Base-by-base conservation (phyloP, 2,113 vertebrate genomes). In the Dipodomys ordii region DNA sequence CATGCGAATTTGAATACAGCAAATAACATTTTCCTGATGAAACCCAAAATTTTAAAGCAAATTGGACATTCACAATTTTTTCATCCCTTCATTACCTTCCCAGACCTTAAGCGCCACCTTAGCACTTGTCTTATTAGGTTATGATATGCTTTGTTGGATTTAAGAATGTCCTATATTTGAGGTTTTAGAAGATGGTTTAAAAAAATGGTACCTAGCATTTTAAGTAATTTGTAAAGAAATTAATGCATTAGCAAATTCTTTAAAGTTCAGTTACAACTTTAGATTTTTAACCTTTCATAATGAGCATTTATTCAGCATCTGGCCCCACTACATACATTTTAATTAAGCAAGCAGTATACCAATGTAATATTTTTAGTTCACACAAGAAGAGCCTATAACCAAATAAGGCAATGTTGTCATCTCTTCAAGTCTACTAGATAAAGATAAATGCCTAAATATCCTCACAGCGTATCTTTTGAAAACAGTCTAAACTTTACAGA, bases 301-400 rank as follows among this genome's bases (percentile, higher is more conserved):
- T 83, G 7, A 87, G 11, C 53, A 78, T 49, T 39, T 84, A 84
- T 53, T 90, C 76, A 79, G 49, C 68, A 92, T 72, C 2, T 91
- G 57, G 65, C 65, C 77, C 60, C 85, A 87, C 60, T 90, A 84
- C 12, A 18, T 53, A 83, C 27, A 84, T 77, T 82, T 93, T 65
- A 82, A 72, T 74, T 74, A 90, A 79, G 32, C 25, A 92, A 79
- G 22, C 35, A 77, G 35, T 72, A 60, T 53, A 87, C 62, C 23
- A 25, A 64, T 23, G 62, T 64, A 64, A 25, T 81, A 71, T 71
- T 72, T 32, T 72, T 72, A 16, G 32, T 6, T 88, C 83, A 77
- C 80, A 77, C 39, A 90, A 92, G 69, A 28, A 93, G 6, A 78
- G 30, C 12, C 89, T 94, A 74, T 69, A 91, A 85, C 92, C 93